These are phyloP conservation scores for Halcyon senegalensis DNA, from an alignment of 2,113 vertebrate species.

Conservation along the genomic window DNA sequence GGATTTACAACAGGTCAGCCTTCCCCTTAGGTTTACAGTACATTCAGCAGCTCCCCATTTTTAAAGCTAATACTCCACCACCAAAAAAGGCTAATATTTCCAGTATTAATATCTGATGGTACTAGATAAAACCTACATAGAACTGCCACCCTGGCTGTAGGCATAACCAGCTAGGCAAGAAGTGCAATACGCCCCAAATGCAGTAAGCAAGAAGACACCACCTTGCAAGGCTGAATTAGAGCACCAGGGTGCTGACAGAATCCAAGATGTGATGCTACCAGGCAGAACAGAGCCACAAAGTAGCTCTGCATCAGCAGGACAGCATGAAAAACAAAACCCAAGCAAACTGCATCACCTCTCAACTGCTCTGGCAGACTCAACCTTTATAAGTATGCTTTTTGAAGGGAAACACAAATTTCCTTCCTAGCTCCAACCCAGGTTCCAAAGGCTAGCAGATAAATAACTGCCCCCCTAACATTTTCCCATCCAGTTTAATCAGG, in stretches of 20 bases:
- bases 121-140: not conserved
- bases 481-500: not conserved
- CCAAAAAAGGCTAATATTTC: not conserved
- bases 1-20: not conserved
- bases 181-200: not conserved
- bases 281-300: not conserved
- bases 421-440: not conserved
- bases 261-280: not conserved
- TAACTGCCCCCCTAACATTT: not conserved
- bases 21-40: not conserved
- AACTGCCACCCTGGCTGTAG: not conserved
- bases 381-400: not conserved
- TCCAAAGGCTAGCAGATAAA: not conserved
- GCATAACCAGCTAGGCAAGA: not conserved
- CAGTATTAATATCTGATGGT: not conserved
- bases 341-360: not conserved
- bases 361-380: not conserved
- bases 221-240: not conserved
- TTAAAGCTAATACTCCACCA: not conserved
- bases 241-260: not conserved
- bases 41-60: not conserved
- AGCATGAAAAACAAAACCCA: not conserved
- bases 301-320: not conserved
- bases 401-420: not conserved
- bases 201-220: not conserved